Evolutionary conservation across 2,797 vertebrate species (phyloP).

Genomic region (Mallotus villosus): DNA sequence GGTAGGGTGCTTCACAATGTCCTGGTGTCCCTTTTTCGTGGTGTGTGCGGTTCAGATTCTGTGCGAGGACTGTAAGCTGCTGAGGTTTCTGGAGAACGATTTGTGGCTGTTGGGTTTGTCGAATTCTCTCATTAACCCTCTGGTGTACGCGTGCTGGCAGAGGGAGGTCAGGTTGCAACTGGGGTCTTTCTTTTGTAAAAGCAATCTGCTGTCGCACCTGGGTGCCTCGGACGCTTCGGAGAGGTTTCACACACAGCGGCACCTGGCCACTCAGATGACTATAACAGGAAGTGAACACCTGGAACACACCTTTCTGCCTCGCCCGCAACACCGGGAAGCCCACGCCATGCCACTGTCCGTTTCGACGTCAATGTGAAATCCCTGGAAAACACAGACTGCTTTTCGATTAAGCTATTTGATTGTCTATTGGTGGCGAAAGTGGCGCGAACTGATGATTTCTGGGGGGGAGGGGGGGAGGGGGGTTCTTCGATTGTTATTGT

Average conservation of each 20-base stretch:
- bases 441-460: no score
- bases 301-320: background rate
- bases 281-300: background rate
- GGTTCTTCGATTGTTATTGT: background rate
- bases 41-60: slow-evolving; percentile 76
- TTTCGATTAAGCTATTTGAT: background rate
- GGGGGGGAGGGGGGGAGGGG: background rate
- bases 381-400: background rate
- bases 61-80: slow-evolving; percentile 75
- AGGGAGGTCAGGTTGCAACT: slow-evolving; percentile 83
- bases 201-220: slow-evolving; percentile 35
- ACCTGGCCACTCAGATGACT: background rate
- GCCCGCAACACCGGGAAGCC: background rate
- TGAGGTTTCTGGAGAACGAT: slow-evolving; percentile 77
- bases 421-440: background rate
- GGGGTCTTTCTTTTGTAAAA: slow-evolving; percentile 68
- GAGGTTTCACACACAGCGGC: slow-evolving; percentile 6
- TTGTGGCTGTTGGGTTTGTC: slow-evolving; percentile 86
- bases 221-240: background rate
- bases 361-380: background rate
- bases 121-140: slow-evolving; percentile 88
- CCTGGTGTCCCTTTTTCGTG: slow-evolving; percentile 89
- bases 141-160: slow-evolving; percentile 90
- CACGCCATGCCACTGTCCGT: background rate
- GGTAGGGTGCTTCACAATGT: slow-evolving; percentile 84